phyloP scores from a whole-genome alignment of 2,797 vertebrate species.

The Labroides dimidiatus region DNA sequence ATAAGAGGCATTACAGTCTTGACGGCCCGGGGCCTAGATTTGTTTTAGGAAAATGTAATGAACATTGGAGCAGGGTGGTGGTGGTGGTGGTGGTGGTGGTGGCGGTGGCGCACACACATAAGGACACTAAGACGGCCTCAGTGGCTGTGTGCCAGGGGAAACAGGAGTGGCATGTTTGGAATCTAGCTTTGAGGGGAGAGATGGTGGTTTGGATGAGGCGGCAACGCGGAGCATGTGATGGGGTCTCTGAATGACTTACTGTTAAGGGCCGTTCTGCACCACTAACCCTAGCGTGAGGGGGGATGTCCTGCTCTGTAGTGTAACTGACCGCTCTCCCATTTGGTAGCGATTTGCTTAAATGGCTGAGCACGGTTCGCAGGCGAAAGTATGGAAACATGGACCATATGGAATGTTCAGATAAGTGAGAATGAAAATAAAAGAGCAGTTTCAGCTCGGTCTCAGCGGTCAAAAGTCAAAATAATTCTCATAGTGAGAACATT shows the following conservation, averaged over 20 bases:
- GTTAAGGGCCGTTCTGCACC: conserved; percentile 66
- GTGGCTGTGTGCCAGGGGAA: conserved; percentile 75
- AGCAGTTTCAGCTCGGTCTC: conserved; percentile 29
- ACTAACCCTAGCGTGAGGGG: conserved; percentile 33
- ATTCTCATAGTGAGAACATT: conserved; percentile 60
- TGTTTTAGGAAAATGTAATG: conserved; percentile 80
- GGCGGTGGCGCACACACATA: conserved; percentile 50
- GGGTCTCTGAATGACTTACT: conserved; percentile 77
- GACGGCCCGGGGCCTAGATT: conserved; percentile 63
- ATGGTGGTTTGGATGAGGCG: conserved; percentile 72
- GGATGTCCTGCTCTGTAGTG: conserved; percentile 49
- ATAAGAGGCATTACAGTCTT: conserved; percentile 54
- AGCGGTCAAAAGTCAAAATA: conserved; percentile 69
- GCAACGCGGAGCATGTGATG: conserved; percentile 68
- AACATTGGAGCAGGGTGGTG: conserved; percentile 42
- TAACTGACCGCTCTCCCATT: conserved; percentile 70
- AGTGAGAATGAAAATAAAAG: conserved; percentile 70
- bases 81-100: conserved; percentile 30
- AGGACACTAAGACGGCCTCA: conserved; percentile 67
- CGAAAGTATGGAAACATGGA: conserved; percentile 66
- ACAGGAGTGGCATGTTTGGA: conserved; percentile 79
- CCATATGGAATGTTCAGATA: conserved; percentile 74
- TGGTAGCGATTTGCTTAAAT: conserved; percentile 79
- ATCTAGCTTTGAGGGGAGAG: conserved; percentile 68
- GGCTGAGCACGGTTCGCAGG: conserved; percentile 60